Evolutionary conservation across 64 coral and sea anemone species (phyloP).

Genomic region (Pocillopora verrucosa): DNA sequence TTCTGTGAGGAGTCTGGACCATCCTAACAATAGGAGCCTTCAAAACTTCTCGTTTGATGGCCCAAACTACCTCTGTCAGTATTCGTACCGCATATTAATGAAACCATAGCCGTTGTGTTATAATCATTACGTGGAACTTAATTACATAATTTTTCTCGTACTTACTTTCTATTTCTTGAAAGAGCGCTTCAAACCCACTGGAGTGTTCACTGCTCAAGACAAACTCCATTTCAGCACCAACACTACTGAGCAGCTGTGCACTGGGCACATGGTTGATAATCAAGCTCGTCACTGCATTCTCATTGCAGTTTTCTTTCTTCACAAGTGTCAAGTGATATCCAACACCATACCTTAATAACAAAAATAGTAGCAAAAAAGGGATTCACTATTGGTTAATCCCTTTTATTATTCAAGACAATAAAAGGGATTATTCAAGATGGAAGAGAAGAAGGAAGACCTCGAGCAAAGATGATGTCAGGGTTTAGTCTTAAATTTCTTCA

Average conservation of each 20-base stretch:
- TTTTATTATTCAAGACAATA: not conserved
- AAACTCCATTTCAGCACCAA: conserved; percentile 92
- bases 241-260: conserved; percentile 87
- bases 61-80: no score
- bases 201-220: conserved; percentile 76
- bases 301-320: conserved; percentile 72
- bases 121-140: no score
- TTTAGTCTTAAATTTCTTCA: no score
- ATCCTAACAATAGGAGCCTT: no score
- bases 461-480: no score
- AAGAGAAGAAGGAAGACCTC: no score
- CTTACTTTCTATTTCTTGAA: conserved; percentile 93
- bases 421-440: no score
- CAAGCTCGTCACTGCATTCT: conserved; percentile 63
- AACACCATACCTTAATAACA: not conserved
- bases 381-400: not conserved
- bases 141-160: not conserved
- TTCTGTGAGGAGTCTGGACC: no score
- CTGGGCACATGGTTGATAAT: conserved; percentile 63
- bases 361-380: no score
- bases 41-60: no score
- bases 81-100: no score
- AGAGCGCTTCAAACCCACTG: conserved; percentile 69
- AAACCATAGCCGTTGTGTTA: no score
- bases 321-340: conserved; percentile 89